Evolutionary conservation across 2,797 vertebrate species (phyloP).

Genomic region (Lacerta agilis): DNA sequence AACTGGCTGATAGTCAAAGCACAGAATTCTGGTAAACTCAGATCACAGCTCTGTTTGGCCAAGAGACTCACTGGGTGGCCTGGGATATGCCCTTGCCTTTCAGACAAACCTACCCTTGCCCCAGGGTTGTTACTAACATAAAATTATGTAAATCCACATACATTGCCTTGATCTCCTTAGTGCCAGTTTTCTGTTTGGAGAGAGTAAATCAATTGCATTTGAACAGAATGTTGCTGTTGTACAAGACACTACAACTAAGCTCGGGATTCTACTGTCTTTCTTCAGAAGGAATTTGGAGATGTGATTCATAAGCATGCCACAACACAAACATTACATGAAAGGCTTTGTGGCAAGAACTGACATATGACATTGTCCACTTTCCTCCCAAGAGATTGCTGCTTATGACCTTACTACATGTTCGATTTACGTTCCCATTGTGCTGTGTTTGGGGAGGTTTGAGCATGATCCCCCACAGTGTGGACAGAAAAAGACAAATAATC

Average conservation of each 20-base stretch:
- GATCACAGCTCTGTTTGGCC: neutral
- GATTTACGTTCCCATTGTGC: neutral
- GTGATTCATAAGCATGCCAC: neutral
- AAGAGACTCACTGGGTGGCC: neutral
- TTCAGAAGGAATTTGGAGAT: neutral
- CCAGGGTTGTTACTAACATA: neutral
- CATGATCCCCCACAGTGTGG: neutral
- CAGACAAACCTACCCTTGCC: neutral
- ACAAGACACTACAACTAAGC: neutral
- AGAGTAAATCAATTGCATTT: neutral
- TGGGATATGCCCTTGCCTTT: neutral
- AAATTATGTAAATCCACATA: neutral
- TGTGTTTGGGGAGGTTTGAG: neutral
- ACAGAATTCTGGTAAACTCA: neutral
- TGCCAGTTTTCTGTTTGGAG: neutral
- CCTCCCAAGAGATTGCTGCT: neutral
- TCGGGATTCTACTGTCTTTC: neutral
- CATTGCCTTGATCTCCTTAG: neutral
- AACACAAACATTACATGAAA: neutral
- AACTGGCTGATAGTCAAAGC: neutral
- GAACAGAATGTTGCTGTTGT: neutral
- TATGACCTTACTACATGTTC: neutral
- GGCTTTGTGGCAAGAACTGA: neutral
- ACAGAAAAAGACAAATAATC: neutral
- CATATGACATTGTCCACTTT: neutral